Conservation (phyloP, 1,140 invertebrate genomes). For the Metopolophium dirhodum region DNA sequence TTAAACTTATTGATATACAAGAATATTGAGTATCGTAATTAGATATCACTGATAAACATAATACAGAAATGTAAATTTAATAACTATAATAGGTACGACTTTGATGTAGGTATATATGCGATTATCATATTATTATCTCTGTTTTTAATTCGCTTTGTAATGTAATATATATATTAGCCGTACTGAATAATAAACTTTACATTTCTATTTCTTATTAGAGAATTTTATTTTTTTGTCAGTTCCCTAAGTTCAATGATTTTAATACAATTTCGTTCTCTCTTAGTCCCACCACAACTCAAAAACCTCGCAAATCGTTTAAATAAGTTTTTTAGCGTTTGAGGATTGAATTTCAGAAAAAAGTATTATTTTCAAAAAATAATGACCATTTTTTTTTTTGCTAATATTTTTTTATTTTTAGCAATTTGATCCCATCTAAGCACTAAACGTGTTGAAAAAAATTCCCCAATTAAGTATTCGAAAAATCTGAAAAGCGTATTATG, state of each 20-base stretch:
- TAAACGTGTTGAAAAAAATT: not conserved
- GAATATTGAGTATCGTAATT: not conserved
- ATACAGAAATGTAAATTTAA: not conserved
- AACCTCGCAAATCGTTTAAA: not conserved
- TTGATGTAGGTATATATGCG: not conserved
- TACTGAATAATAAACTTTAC: not conserved
- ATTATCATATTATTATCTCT: not conserved
- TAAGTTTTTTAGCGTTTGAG: not conserved
- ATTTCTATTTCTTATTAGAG: not conserved
- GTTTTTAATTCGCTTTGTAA: not conserved
- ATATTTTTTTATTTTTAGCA: not conserved
- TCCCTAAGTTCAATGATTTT: not conserved
- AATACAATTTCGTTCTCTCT: not conserved
- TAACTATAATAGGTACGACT: not conserved
- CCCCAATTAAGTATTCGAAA: not conserved
- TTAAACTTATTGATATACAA: not conserved
- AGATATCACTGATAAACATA: not conserved
- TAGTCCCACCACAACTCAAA: not conserved
- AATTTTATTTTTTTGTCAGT: not conserved
- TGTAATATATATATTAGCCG: not conserved
- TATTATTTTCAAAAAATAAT: not conserved
- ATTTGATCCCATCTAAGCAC: not conserved
- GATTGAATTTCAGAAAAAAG: not conserved
- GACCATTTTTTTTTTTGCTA: not conserved
- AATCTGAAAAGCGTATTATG: not conserved